Evolutionary conservation across 2,113 vertebrate genomes (phyloP), one percentile per base, ranked within the genome.

Genomic region (Oreotrochilus melanogaster): DNA sequence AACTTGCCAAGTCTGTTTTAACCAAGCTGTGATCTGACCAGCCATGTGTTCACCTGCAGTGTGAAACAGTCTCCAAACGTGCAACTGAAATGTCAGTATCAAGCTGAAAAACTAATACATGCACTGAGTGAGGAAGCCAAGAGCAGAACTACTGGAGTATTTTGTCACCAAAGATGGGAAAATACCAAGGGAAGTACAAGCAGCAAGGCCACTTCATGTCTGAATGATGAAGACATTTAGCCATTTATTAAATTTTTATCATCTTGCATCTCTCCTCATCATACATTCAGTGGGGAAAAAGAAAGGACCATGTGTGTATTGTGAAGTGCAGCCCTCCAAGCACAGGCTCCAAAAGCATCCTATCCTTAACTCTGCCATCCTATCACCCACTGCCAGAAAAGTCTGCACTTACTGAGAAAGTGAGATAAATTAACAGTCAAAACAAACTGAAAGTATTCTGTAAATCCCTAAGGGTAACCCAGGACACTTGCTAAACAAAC

Each of bases 361-460:
- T 11, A 39, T 11, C 39, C 39, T 39, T 39, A 27, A 65, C 45
- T 57, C 62, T 92, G 30, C 53, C 53, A 24, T 35, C 35, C 89
- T 50, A 62, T 69, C 87, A 43, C 58, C 53, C 54, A 12, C 9
- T 2, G 8, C 71, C 92, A 93, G 74, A 76, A 83, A 67, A 74
- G 28, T 58, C 51, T 12, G 27, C 30, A 72, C 48, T 79, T 48
- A 6, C 25, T 42, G 35, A 56, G 43, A 67, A 87, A 86, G 31
- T 4, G 25, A 89, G 92, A 96, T 89, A 96, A 97, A 78, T 53
- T 47, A 83, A 83, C 75, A 94, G 91, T 35, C 95, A 95, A 95
- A 95, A 93, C 91, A 96, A 93, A 85, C 80, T 87, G 50, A 69
- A 53, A 80, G 50, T 1, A 2, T 37, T 39, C 78, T 62, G 74